Base-by-base conservation (phyloP, 2,888 invertebrate species). In the Torymus texanus region DNA sequence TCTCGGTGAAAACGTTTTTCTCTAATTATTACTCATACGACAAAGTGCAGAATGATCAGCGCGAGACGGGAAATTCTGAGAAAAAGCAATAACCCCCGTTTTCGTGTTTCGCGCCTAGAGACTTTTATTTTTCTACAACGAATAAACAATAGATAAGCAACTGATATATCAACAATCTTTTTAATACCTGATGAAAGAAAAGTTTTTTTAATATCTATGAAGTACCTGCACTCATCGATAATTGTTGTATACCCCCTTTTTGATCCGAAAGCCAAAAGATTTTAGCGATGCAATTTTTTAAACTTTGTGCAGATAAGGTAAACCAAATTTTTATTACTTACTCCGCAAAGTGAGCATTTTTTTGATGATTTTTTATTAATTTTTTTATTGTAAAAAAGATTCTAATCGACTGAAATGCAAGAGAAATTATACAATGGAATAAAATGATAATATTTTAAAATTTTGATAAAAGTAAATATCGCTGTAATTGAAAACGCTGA, bases 111-210 rank as follows among this genome's bases (percentile, higher is more conserved):
- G 78, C 73, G 78, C 68, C 21, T 68, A 77, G 74, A 79, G 79
- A 76, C 82, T 76, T 82, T 82, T 78, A 82, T 82, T 82, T 82
- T 82, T 81, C 71, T 81, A 82, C 82, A 82, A 82, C 82, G 82
- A 82, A 82, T 79, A 70, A 78, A 79, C 79, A 81, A 81, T 79
- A 77, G 80, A 56, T 82, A 80, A 78, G 72, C 70, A 75, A 78
- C 72, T 68, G 14, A 59, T 78, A 70, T 62, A 75, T 24, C 24
- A 53, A 62, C 61, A 75, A 53, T 65, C 50, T 76, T 67, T 76
- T 77, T 75, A 63, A 67, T 70, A 61, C 18, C 66, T 29, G n/a
- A 51, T 63, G 12, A 61, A 29, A 70, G 11, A 79, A 55, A 55
- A 41, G 8, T 70, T 78, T 74, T 50, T 71, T 67, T 75, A 62